Percentiles rank a stretch among this genome's conserved stretches.
phyloP scores from a whole-genome alignment of 2,888 invertebrate species.

The Machimus atricapillus region DNA sequence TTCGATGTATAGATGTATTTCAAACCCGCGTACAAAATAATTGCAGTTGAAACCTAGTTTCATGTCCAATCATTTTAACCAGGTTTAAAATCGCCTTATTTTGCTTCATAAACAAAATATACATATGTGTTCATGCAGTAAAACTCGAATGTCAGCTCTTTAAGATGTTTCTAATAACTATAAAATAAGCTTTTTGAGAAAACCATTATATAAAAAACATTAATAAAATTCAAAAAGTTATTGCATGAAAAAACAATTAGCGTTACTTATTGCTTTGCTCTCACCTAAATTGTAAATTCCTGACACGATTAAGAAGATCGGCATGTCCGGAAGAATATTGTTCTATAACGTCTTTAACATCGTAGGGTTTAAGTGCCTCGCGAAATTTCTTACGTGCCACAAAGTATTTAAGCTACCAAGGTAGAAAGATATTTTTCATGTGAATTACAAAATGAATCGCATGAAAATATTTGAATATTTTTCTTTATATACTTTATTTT shows the following conservation, averaged over 20 bases:
- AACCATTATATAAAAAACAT: conserved; percentile 5
- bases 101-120: background rate
- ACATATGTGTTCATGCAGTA: background rate
- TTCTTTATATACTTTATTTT: background rate
- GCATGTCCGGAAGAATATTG: conserved; percentile 89
- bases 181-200: conserved; percentile 17
- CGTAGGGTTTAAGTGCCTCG: conserved; percentile 91
- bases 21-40: background rate
- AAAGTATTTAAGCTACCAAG: conserved; percentile 84
- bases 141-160: conserved; percentile 39
- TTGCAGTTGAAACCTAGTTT: background rate
- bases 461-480: background rate
- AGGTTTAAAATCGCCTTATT: background rate
- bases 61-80: background rate
- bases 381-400: conserved; percentile 90
- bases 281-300: conserved; percentile 85
- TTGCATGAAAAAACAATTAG: conserved; percentile 10
- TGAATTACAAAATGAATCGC: background rate
- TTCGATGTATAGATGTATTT: background rate
- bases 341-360: conserved; percentile 94
- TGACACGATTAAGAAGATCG: conserved; percentile 86
- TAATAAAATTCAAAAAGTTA: conserved; percentile 4
- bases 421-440: conserved; percentile 52
- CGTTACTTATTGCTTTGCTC: conserved; percentile 49
- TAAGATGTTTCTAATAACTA: background rate